Conservation (phyloP, 2,113 vertebrate genomes). For the Clarias batrachus region DNA sequence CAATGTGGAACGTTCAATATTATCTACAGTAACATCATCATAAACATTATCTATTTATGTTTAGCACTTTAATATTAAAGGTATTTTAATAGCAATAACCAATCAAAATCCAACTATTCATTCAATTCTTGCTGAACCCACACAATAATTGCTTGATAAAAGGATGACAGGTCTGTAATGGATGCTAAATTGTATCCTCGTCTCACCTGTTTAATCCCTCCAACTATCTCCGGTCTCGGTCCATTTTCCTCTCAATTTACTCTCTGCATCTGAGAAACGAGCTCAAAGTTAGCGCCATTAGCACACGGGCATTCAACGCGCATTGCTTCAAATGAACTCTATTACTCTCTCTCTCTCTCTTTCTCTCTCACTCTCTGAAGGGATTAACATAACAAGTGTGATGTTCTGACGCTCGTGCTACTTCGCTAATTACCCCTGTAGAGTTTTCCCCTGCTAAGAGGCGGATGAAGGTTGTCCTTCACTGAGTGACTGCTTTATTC, state of each 20-base stretch:
- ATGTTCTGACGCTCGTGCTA: constrained; percentile 27
- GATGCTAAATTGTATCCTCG: neutral
- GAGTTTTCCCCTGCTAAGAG: neutral
- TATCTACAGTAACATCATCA: too few relatives aligned
- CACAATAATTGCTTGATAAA: neutral
- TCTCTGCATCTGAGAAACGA: neutral
- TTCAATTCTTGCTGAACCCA: neutral
- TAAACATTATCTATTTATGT: too few relatives aligned
- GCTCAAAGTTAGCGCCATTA: constrained; percentile 5
- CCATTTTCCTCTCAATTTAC: neutral
- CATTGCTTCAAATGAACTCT: constrained; percentile 1
- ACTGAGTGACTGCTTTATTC: constrained; percentile 30
- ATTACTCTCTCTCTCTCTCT: neutral
- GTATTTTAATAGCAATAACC: too few relatives aligned
- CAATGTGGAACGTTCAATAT: too few relatives aligned
- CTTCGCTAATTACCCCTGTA: constrained; percentile 39
- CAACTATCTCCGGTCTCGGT: neutral
- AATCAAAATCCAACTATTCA: neutral
- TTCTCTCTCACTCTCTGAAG: constrained; percentile 14
- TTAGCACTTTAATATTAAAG: too few relatives aligned
- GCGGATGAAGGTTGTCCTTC: neutral
- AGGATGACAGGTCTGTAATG: neutral
- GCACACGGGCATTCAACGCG: neutral
- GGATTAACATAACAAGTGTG: constrained; percentile 38
- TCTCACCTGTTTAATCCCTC: constrained; percentile 2